Evolutionary conservation across 2,888 invertebrate genomes (phyloP), one percentile per base, ranked within the genome.

Genomic region (Cantharis rufa): DNA sequence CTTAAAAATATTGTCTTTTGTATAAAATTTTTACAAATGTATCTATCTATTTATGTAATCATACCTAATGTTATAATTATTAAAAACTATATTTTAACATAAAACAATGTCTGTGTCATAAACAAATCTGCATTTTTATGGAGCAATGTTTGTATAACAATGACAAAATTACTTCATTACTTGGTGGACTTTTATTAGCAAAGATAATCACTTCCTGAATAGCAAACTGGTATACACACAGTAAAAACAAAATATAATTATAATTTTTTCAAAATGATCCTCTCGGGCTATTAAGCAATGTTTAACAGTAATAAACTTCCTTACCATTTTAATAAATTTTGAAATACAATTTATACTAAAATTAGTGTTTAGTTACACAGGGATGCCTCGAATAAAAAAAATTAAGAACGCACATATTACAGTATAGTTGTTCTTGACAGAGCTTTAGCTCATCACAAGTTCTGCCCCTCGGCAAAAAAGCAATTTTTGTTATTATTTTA

Each of bases 401-500:
- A 48, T 48, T 48, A 48, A 13, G 15, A 21, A 62, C 18, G 66
- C 28, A 62, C 48, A 77, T 76, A 76, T 64, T 70, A 71, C 74
- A 69, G 71, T 70, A 64, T 69, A 61, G 16, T 21, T 18, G 62
- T 27, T 74, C 63, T 69, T 70, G 68, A 71, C 71, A 75, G 74
- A 70, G 75, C 70, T 71, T 72, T 72, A 70, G 70, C 64, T 74
- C 72, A 72, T 76, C 76, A 63, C 72, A 66, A 75, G 62, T 64
- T 62, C 27, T 70, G 72, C 72, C 72, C 72, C 69, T 61, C 28
- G n/a, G 27, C 21, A 70, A 24, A 63, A 70, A 48, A 64, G 72
- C 69, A 76, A 69, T 76, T 76, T 76, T 76, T 76, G 76, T 70
- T 70, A 64, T 76, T 76, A 76, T 72, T 76, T 69, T 72, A 71